These are phyloP conservation scores for Pelmatolapia mariae DNA, from an alignment of 2,113 vertebrate species.

Conservation along the genomic window DNA sequence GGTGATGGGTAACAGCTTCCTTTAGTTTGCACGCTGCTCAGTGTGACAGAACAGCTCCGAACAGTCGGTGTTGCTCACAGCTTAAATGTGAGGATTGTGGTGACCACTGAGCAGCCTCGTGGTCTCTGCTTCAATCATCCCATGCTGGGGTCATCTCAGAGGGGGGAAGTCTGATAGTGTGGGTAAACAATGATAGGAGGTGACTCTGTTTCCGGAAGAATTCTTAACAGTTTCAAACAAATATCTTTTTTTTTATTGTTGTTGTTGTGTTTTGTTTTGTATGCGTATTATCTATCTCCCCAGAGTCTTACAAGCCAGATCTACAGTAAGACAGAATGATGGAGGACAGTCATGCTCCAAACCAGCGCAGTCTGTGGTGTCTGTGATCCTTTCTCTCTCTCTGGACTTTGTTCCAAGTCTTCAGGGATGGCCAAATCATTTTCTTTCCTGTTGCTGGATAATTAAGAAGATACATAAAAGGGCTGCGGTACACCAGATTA, in stretches of 20 bases:
- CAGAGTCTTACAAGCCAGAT: not conserved
- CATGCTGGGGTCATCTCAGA: not conserved
- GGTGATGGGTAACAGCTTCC: not conserved
- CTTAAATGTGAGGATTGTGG: not conserved
- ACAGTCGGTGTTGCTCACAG: not conserved
- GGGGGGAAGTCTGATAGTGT: not conserved
- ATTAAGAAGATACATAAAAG: not conserved
- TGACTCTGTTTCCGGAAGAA: not conserved
- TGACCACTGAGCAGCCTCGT: not conserved
- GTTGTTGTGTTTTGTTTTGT: not conserved
- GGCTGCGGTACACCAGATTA: not conserved
- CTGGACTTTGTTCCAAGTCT: not conserved
- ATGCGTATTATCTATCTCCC: not conserved
- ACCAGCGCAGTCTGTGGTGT: not conserved
- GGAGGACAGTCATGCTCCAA: not conserved
- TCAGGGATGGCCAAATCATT: not conserved
- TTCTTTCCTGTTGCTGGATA: not conserved
- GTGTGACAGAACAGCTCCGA: not conserved
- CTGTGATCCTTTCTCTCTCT: not conserved
- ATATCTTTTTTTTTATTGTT: not conserved
- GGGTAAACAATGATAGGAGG: not conserved
- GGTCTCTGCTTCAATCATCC: conserved; percentile 1
- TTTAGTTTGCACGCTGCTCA: not conserved
- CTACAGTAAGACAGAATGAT: not conserved
- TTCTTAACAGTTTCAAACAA: not conserved